Evolutionary conservation across 2,797 vertebrate species (phyloP).

Genomic region (Sebastes iracundus): DNA sequence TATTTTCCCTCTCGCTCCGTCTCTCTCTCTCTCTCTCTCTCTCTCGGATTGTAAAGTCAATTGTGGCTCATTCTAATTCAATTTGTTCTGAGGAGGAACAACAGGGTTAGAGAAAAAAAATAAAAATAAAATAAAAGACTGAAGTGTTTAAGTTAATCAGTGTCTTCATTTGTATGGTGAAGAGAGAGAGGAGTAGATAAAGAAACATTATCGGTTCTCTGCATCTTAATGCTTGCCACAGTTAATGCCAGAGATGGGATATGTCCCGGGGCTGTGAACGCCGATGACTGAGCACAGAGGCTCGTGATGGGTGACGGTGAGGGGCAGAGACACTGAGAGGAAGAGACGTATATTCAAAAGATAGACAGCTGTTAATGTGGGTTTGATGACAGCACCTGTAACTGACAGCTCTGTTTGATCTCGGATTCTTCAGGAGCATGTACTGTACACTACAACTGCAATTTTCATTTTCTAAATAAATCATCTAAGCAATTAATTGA

Average conservation of each 20-base stretch:
- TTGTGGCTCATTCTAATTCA: slow-evolving; percentile 78
- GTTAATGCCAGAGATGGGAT: slow-evolving; percentile 63
- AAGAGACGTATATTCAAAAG: background rate
- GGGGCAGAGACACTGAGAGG: background rate
- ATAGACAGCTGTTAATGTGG: background rate
- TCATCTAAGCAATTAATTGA: background rate
- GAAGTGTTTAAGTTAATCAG: slow-evolving; percentile 72
- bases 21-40: slow-evolving; percentile 20
- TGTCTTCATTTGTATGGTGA: slow-evolving; percentile 67
- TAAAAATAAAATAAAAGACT: background rate
- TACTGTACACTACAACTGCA: background rate
- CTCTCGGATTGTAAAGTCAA: slow-evolving; percentile 57
- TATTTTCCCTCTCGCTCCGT: slow-evolving; percentile 38
- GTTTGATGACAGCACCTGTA: background rate
- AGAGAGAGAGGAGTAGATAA: slow-evolving; percentile 61
- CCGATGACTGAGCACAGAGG: slow-evolving; percentile 14
- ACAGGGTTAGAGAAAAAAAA: slow-evolving; percentile 23
- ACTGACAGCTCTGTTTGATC: background rate
- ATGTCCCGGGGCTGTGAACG: slow-evolving; percentile 56
- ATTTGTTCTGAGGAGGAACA: slow-evolving; percentile 72
- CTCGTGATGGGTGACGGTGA: slow-evolving; percentile 1
- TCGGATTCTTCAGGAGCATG: background rate
- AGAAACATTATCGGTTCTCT: slow-evolving; percentile 53
- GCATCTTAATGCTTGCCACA: slow-evolving; percentile 67
- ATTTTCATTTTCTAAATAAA: background rate